A percentile compares a stretch with the other conserved stretches of the same genome.
Conservation (phyloP, 2,888 invertebrate genomes). For the Omphaloscelis lunosa region DNA sequence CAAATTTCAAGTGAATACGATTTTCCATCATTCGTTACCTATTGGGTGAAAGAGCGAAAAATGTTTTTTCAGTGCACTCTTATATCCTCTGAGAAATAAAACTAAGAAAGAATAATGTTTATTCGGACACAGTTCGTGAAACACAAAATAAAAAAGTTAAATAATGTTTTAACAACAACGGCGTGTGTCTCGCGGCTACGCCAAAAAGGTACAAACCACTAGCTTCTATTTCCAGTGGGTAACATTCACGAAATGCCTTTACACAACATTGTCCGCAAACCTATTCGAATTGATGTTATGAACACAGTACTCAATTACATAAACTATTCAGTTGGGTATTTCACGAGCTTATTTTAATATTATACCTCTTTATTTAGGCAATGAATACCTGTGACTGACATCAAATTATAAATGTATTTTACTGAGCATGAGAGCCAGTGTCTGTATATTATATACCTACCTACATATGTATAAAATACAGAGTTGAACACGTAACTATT, state of each 20-base stretch:
- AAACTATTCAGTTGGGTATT: not conserved
- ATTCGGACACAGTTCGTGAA: too few species aligned
- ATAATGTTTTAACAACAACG: too few species aligned
- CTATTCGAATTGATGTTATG: too few species aligned
- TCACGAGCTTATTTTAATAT: not conserved
- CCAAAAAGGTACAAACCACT: too few species aligned
- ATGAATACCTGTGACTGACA: not conserved
- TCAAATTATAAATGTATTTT: not conserved
- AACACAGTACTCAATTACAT: not conserved
- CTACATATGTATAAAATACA: too few species aligned
- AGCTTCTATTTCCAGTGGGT: not conserved
- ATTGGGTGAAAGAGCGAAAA: not conserved
- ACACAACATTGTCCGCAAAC: not conserved
- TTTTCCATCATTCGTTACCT: too few species aligned
- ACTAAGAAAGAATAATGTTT: too few species aligned
- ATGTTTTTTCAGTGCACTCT: not conserved
- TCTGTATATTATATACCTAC: too few species aligned
- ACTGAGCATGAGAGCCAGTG: not conserved
- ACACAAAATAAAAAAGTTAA: too few species aligned
- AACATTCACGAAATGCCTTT: not conserved
- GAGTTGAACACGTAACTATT: constrained; percentile 8
- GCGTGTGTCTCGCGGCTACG: too few species aligned
- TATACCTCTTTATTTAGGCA: not conserved
- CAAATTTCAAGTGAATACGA: too few species aligned
- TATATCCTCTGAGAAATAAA: not conserved